Percentiles rank a stretch among this genome's conserved stretches.
Evolutionary conservation across 2,797 vertebrate species (phyloP).

Genomic region (Fratercula arctica): DNA sequence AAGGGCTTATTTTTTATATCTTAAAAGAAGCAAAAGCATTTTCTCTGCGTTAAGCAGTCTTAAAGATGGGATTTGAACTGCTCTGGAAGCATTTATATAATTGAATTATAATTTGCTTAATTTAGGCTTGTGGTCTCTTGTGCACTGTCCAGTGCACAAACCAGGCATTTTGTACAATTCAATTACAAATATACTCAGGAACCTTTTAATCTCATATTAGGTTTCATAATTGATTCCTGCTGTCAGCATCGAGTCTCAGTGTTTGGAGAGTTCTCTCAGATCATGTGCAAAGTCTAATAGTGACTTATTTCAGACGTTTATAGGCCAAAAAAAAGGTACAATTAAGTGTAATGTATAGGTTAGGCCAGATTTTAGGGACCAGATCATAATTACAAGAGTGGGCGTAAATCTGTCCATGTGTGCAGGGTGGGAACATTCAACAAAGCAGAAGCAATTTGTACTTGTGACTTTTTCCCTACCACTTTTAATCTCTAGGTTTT

Average conservation of each 20-base stretch:
- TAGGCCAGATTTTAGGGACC: background rate
- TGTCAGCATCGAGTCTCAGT: background rate
- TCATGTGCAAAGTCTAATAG: background rate
- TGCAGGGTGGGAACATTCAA: background rate
- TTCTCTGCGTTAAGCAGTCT: background rate
- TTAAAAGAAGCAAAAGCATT: background rate
- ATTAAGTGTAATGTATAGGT: conserved; percentile 7
- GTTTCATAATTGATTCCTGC: conserved; percentile 65
- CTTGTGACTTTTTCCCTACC: background rate
- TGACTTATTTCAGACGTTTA: conserved; percentile 15
- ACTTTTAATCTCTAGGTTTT: background rate
- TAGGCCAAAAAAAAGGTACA: background rate
- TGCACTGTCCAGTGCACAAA: conserved; percentile 37
- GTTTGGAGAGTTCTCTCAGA: background rate
- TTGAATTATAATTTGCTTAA: conserved; percentile 67
- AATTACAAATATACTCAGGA: conserved; percentile 58
- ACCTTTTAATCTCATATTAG: conserved; percentile 65
- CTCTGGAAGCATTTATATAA: conserved; percentile 69
- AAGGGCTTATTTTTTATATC: background rate
- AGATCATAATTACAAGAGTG: background rate
- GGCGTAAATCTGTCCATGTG: background rate
- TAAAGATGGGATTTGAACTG: conserved; percentile 16
- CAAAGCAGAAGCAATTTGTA: background rate
- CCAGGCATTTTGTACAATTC: conserved; percentile 66
- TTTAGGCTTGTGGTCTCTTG: conserved; percentile 52